Evolutionary conservation across 2,113 vertebrate genomes (phyloP).

Genomic region (Carassius auratus): DNA sequence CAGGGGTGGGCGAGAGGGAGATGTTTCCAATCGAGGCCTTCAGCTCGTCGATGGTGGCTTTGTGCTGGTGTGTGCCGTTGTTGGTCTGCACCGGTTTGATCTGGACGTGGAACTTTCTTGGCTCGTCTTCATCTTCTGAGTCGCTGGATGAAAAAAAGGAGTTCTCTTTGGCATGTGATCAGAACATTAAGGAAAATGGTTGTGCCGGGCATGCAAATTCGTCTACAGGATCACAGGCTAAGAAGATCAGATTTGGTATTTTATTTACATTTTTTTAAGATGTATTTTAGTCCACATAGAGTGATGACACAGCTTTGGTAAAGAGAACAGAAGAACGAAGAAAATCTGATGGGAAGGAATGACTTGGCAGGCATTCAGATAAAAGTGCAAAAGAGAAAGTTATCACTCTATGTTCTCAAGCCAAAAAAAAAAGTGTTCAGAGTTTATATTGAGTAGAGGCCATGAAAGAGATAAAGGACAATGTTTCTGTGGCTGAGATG

Average conservation of each 20-base stretch:
- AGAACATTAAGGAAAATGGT: conserved; percentile 76
- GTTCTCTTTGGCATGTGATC: conserved; percentile 95
- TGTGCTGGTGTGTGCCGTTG: conserved; percentile 83
- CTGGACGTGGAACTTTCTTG: conserved; percentile 91
- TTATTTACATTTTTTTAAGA: neutral
- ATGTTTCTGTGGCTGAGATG: conserved; percentile 4
- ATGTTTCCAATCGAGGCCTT: conserved; percentile 96
- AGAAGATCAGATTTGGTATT: neutral
- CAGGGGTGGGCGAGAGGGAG: conserved; percentile 86
- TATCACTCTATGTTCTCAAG: conserved; percentile 8
- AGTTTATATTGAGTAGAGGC: neutral
- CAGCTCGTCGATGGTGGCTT: conserved; percentile 91
- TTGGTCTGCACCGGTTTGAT: conserved; percentile 93
- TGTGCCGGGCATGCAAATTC: neutral
- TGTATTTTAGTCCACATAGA: neutral
- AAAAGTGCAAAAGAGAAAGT: conserved; percentile 8
- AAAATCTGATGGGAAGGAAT: neutral
- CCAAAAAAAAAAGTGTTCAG: neutral
- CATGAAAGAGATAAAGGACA: conserved; percentile 2
- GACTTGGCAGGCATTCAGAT: conserved; percentile 16
- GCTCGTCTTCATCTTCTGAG: conserved; percentile 93
- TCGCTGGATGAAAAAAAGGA: conserved; percentile 95
- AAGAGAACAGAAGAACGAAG: conserved; percentile 18
- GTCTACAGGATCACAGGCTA: neutral
- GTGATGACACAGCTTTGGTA: neutral